A percentile compares a stretch with the other conserved stretches of the same genome.
Conservation (phyloP, 2,797 vertebrate genomes). For the Rachycentron canadum region DNA sequence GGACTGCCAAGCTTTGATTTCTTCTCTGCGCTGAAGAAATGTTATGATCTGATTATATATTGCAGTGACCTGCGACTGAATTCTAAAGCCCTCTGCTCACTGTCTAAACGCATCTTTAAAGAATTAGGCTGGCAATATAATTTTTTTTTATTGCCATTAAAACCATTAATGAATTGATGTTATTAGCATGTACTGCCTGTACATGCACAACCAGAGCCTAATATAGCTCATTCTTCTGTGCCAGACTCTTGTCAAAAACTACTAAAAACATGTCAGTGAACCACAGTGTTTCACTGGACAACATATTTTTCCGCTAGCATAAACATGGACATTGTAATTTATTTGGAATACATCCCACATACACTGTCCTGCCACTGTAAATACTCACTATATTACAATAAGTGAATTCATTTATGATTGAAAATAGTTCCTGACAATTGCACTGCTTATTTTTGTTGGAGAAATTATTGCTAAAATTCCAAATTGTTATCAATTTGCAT, state of each 20-base stretch:
- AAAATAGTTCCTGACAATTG: not conserved
- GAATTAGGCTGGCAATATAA: not conserved
- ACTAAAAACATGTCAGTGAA: not conserved
- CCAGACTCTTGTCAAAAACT: not conserved
- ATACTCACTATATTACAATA: too few relatives aligned
- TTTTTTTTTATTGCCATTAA: not conserved
- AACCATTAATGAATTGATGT: not conserved
- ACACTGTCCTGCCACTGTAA: too few relatives aligned
- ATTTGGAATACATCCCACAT: not conserved
- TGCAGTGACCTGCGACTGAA: conserved; percentile 62
- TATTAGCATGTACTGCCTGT: not conserved
- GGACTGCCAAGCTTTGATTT: conserved; percentile 62
- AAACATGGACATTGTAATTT: not conserved
- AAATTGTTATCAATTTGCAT: too few relatives aligned
- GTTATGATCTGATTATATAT: conserved; percentile 77
- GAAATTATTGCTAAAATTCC: not conserved
- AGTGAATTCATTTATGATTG: not conserved
- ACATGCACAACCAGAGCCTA: not conserved
- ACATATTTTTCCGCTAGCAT: not conserved
- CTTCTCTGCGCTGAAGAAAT: conserved; percentile 43
- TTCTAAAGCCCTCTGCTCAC: conserved; percentile 39
- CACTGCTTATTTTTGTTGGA: not conserved
- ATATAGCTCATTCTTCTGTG: not conserved
- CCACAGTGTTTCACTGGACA: not conserved
- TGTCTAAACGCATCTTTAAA: conserved; percentile 4